These are phyloP conservation scores for Drosophila quadrilineata DNA, from an alignment of 1,140 invertebrate species.

Conservation along the genomic window DNA sequence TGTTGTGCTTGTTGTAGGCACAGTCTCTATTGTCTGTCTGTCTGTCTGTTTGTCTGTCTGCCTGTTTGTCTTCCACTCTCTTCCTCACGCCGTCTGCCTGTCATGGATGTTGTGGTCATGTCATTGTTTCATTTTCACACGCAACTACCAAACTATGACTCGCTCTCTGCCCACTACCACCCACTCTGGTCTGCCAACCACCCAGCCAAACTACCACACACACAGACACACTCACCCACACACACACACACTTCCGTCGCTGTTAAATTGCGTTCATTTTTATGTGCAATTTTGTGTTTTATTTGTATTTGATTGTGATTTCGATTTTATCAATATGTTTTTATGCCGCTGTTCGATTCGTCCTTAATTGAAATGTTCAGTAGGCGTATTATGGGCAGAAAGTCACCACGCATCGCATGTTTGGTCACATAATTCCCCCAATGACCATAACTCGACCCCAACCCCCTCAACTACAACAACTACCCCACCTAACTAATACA, in stretches of 20 bases:
- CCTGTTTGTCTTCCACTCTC: neutral
- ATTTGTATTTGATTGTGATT: constrained; percentile 78
- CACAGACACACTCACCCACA: neutral
- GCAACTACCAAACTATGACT: constrained; percentile 46
- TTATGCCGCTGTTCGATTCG: constrained; percentile 6
- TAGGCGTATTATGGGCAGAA: constrained; percentile 23
- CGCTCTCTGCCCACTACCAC: neutral
- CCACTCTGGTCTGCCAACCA: constrained; percentile 9
- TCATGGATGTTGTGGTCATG: constrained; percentile 63
- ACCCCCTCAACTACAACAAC: neutral
- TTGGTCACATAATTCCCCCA: constrained; percentile 46
- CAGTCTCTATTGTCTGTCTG: constrained; percentile 1
- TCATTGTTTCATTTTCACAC: constrained; percentile 76
- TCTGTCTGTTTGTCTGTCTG: neutral
- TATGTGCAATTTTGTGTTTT: constrained; percentile 76
- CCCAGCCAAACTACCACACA: neutral
- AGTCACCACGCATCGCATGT: constrained; percentile 25
- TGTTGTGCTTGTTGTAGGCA: constrained; percentile 2
- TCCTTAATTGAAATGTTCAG: constrained; percentile 73
- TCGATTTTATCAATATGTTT: constrained; percentile 74
- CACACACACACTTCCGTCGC: constrained; percentile 11
- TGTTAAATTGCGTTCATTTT: constrained; percentile 73
- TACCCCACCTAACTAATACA: neutral
- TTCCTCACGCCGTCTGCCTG: constrained; percentile 12
- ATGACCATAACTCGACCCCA: neutral